Evolutionary conservation across 2,113 vertebrate species (phyloP), one percentile per base, ranked within the genome.

Genomic region (Phoxinus phoxinus): DNA sequence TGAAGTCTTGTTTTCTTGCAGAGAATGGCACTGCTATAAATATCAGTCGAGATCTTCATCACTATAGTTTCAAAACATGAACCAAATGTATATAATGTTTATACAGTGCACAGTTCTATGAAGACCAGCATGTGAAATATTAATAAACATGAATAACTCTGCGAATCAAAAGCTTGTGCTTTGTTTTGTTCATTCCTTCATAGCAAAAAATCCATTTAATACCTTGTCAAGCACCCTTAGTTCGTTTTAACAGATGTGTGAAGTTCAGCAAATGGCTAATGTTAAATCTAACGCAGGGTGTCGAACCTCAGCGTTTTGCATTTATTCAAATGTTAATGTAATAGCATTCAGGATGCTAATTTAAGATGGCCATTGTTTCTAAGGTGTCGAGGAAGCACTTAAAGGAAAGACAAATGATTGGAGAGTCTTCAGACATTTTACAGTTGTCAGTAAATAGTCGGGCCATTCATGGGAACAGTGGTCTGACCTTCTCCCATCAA

Each of bases 11-110:
- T 59, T 32, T 27, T 51, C n/a, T 13, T 76, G 58, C 73, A 37
- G n/a, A 69, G 74, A 84, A 67, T 63, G 37, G 67, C 65, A 74
- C 25, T 76, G 58, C 56, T 76, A 74, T 85, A 79, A 83, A 72
- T 78, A 82, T 87, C 67, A 87, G 37, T 84, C 72, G 84, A 61
- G 88, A 90, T 69, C 53, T 61, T 12, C 84, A 81, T 53, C 89
- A 41, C 81, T 85, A 88, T 86, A 87, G 83, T 85, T 89, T 88
- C 13, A 86, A 65, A 85, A 73, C 76, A 88, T 82, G 46, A 86
- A 88, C 76, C 90, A 48, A 89, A 87, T 95, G 93, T 95, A 93
- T 92, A 94, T 93, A 88, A 90, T 94, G 92, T 94, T 92, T 83
- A 93, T 91, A 92, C 87, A 88, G 89, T 83, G 87, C 91, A 89